These are phyloP conservation scores for Brachyrhaphis roseni DNA, from an alignment of 2,797 vertebrate genomes.

Conservation along the genomic window DNA sequence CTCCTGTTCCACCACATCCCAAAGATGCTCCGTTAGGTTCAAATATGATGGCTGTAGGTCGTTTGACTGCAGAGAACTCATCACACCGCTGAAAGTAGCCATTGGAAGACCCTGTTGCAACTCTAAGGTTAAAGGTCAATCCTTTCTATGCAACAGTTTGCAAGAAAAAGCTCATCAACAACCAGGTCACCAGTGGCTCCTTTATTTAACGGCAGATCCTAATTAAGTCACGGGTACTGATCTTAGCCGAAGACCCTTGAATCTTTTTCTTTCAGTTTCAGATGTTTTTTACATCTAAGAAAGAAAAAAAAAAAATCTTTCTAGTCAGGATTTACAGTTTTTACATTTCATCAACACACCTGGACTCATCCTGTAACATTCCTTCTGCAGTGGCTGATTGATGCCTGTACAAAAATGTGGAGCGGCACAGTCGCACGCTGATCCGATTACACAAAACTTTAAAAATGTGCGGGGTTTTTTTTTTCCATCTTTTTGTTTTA, in stretches of 20 bases:
- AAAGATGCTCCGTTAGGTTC: not conserved
- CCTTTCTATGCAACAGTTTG: not conserved
- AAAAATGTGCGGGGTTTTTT: slow-evolving; percentile 54
- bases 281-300: slow-evolving; percentile 30
- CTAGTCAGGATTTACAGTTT: slow-evolving; percentile 59
- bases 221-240: slow-evolving; percentile 37
- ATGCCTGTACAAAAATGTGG: slow-evolving; percentile 64
- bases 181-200: slow-evolving; percentile 34
- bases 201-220: slow-evolving; percentile 67
- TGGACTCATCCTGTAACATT: slow-evolving; percentile 58
- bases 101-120: not conserved
- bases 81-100: not conserved
- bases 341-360: slow-evolving; percentile 51
- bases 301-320: slow-evolving; percentile 5
- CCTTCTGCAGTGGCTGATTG: slow-evolving; percentile 52
- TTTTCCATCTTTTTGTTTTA: slow-evolving; percentile 47
- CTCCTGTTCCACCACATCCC: not conserved
- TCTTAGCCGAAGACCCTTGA: slow-evolving; percentile 20
- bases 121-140: not conserved
- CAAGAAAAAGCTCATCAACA: not conserved
- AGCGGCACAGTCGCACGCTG: slow-evolving; percentile 41
- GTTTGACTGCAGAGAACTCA: too few relatives aligned
- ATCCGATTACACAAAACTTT: slow-evolving; percentile 35
- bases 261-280: slow-evolving; percentile 17
- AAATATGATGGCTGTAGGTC: too few relatives aligned